These are phyloP conservation scores for Campoplex capitator DNA, from an alignment of 2,888 invertebrate species.

Conservation along the genomic window DNA sequence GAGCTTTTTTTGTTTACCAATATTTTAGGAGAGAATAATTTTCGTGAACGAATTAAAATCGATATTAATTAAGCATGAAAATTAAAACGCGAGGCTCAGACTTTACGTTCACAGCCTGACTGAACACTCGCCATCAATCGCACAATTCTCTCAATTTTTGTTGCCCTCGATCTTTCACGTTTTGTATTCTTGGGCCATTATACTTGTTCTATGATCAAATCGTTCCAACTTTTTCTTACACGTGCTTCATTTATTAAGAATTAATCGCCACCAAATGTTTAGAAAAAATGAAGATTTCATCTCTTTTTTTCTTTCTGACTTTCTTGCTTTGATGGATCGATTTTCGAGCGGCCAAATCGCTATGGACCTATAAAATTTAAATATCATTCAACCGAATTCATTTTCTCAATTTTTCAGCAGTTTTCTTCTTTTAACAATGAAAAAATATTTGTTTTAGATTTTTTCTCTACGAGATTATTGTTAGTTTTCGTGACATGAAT, in stretches of 20 bases:
- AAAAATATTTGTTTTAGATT: background rate
- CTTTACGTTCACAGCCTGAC: slow-evolving; percentile 85
- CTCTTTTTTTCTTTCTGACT: background rate
- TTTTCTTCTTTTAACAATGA: background rate
- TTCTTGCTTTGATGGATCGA: background rate
- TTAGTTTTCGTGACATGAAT: background rate
- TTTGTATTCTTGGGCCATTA: background rate
- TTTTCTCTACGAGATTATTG: background rate
- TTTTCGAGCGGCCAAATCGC: background rate
- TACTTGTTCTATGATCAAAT: background rate
- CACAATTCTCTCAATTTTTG: slow-evolving; percentile 35
- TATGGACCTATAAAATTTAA: slow-evolving; percentile 8
- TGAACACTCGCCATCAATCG: slow-evolving; percentile 78
- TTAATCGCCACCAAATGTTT: background rate
- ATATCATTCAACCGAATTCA: background rate
- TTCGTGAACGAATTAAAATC: slow-evolving; percentile 1
- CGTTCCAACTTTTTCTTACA: background rate
- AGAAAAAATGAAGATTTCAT: background rate
- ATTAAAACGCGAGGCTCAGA: slow-evolving; percentile 80
- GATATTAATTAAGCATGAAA: slow-evolving; percentile 60
- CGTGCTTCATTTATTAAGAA: background rate
- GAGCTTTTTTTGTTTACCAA: background rate
- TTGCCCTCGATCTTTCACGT: slow-evolving; percentile 33
- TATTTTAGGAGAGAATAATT: slow-evolving; percentile 4
- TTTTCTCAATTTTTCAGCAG: background rate